Base-by-base conservation (phyloP, 2,797 vertebrate genomes). In the Heteromormyrus szaboi region DNA sequence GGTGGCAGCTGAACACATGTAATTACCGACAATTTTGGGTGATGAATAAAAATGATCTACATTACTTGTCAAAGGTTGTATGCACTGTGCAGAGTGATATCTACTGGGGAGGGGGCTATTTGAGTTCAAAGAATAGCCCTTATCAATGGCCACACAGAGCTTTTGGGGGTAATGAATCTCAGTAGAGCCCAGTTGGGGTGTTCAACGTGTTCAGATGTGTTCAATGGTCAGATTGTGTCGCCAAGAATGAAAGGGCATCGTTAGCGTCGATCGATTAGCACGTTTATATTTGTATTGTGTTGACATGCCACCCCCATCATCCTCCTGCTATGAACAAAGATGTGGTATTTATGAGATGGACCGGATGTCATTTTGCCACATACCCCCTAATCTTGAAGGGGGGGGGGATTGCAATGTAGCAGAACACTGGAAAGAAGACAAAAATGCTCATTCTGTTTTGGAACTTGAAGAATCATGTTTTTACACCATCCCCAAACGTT, bases 21-120 rank as follows among this genome's bases (percentile, higher is more conserved):
- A 99, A 99, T 99, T 99, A 98, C 98, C 96, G 98, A 99, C 98
- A 99, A 99, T 99, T 99, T 99, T 98, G 98, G 98, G 98, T 98
- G 99, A 99, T 99, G 98, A 99, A 99, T 99, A 99, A 99, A 99
- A 99, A 99, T 99, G 97, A 99, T 99, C 98, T 98, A 98, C 98
- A 99, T 99, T 99, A 98, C 98, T 99, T 98, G 98, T 98, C 98
- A 99, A 99, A 99, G 98, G 98, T 99, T 99, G 98, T 96, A 97
- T 98, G 97, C 97, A 97, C 97, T 97, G 97, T 97, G 96, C 97
- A 97, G 98, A 99, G 97, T 96, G 97, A 98, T 97, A 98, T 99
- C 98, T 99, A 98, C 99, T 97, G 98, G 98, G 97, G 97, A 96
- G 97, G 97, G 97, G 96, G 97, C 97, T 98, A 98, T 96, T 98